Conservation (phyloP, 1,140 invertebrate genomes). For the Laupala kohalensis region DNA sequence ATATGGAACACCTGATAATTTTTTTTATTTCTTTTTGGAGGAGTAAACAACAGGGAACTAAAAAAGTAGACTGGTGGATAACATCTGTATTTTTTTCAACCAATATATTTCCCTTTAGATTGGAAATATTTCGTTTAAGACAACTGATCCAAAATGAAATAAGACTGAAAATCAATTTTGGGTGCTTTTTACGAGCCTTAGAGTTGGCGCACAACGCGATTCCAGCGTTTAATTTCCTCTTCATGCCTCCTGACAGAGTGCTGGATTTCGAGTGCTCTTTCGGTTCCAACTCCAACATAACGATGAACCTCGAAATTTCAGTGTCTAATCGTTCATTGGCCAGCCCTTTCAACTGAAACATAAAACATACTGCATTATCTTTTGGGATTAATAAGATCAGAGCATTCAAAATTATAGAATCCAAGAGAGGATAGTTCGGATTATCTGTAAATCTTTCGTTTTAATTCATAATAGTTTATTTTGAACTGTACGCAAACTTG, state of each 20-base stretch:
- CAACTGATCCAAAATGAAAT: neutral
- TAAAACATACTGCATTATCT: too few species aligned
- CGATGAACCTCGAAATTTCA: neutral
- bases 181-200: conserved; percentile 22
- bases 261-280: neutral
- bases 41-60: too few species aligned
- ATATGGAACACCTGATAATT: too few species aligned
- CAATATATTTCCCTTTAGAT: neutral
- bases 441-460: too few species aligned
- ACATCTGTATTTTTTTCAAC: neutral
- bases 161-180: conserved; percentile 2
- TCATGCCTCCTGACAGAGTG: conserved; percentile 74
- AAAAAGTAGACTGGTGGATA: too few species aligned
- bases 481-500: too few species aligned
- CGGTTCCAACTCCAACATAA: neutral
- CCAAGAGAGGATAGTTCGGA: too few species aligned
- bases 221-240: conserved; percentile 63
- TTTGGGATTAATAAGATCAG: too few species aligned
- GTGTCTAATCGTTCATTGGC: neutral
- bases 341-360: neutral
- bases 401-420: too few species aligned
- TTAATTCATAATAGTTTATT: too few species aligned
- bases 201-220: conserved; percentile 57
- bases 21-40: too few species aligned
- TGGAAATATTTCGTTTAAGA: neutral